Conservation (phyloP, 2,113 vertebrate species). For the Zingel zingel region DNA sequence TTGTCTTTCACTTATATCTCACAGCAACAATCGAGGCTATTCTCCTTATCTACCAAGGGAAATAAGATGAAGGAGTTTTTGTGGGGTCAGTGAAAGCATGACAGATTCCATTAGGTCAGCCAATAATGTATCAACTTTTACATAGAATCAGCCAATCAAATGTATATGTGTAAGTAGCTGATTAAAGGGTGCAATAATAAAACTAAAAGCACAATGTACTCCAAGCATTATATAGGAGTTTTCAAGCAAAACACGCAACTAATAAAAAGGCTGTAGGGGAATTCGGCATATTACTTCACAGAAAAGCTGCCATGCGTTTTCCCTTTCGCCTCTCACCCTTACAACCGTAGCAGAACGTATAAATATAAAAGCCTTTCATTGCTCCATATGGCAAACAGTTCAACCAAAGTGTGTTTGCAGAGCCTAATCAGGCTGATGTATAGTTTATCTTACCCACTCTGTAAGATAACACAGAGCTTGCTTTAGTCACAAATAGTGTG, state of each 20-base stretch:
- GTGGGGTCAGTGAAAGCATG: conserved; percentile 41
- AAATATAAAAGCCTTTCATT: conserved; percentile 55
- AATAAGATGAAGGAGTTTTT: conserved; percentile 36
- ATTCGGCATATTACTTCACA: conserved; percentile 43
- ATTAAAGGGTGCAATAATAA: conserved; percentile 49
- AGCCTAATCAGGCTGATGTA: conserved; percentile 51
- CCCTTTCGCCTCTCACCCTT: conserved; percentile 5
- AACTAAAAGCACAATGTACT: conserved; percentile 40
- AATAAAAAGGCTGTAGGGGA: conserved; percentile 49
- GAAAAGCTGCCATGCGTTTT: conserved; percentile 25
- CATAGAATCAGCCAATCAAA: conserved; percentile 34
- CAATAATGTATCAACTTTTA: conserved; percentile 45
- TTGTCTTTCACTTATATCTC: conserved; percentile 43
- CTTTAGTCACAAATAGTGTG: conserved; percentile 25
- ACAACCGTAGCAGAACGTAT: conserved; percentile 45
- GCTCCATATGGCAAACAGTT: conserved; percentile 73
- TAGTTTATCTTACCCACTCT: conserved; percentile 30
- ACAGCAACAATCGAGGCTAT: conserved; percentile 26
- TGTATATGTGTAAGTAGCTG: conserved; percentile 30
- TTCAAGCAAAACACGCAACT: conserved; percentile 43
- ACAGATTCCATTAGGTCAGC: conserved; percentile 30
- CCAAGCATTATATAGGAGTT: conserved; percentile 51
- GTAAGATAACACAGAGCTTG: conserved; percentile 1
- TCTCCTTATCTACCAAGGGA: conserved; percentile 41
- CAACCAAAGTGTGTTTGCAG: conserved; percentile 47